Evolutionary conservation across 2,797 vertebrate species (phyloP).

Genomic region (Peromyscus eremicus): DNA sequence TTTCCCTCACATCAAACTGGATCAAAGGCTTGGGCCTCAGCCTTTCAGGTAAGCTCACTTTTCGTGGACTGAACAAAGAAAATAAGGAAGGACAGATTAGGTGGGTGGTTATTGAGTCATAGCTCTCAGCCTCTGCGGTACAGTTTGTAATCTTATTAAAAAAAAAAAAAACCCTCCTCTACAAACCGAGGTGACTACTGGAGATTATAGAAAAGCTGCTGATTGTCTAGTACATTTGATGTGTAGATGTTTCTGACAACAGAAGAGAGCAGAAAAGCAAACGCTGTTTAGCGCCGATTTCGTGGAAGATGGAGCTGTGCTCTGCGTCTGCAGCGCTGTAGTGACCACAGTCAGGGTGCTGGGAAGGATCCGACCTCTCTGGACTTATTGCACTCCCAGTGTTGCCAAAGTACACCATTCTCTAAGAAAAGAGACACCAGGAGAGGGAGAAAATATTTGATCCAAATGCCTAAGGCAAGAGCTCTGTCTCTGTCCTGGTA

Average conservation of each 20-base stretch:
- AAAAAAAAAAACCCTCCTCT: not conserved
- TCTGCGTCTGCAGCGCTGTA: not conserved
- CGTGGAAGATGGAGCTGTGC: not conserved
- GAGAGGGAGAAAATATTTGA: conserved; percentile 9
- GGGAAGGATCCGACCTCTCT: not conserved
- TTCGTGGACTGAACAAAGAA: not conserved
- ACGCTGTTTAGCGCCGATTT: not conserved
- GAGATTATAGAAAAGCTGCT: conserved; percentile 18
- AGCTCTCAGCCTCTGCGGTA: not conserved
- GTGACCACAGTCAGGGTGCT: not conserved
- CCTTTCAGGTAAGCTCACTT: not conserved
- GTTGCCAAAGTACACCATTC: not conserved
- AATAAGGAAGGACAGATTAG: conserved; percentile 8
- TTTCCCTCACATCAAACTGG: not conserved
- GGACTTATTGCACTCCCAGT: not conserved
- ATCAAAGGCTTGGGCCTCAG: conserved; percentile 40
- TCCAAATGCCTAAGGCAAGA: not conserved
- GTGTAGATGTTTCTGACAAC: not conserved
- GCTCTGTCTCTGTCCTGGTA: not conserved
- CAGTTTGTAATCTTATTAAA: not conserved
- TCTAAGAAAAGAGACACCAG: not conserved
- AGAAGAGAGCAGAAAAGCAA: not conserved
- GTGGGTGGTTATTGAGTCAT: conserved; percentile 5
- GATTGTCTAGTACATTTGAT: conserved; percentile 21
- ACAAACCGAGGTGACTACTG: not conserved